Conservation (phyloP, 2,797 vertebrate genomes). For the Anabacerthia variegaticeps region DNA sequence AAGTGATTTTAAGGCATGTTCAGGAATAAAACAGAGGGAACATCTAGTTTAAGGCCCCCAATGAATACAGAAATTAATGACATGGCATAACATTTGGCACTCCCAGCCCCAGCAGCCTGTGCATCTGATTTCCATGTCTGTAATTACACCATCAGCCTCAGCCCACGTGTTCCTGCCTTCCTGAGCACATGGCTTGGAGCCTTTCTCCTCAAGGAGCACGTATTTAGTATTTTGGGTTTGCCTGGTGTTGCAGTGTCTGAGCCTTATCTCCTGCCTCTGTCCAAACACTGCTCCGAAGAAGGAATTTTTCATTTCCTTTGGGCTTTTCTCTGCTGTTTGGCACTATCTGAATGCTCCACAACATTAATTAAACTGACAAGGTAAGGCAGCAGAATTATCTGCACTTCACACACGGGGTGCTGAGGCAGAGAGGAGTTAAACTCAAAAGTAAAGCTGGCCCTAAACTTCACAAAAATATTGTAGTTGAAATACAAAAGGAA, state of each 20-base stretch:
- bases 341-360: slow-evolving; percentile 22
- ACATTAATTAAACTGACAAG: slow-evolving; percentile 63
- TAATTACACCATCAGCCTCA: neutral
- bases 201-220: neutral
- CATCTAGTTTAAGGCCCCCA: neutral
- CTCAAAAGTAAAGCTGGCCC: neutral
- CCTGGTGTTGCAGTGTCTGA: slow-evolving; percentile 21
- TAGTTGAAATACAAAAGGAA: neutral
- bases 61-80: neutral
- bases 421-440: neutral
- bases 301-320: slow-evolving; percentile 64
- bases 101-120: neutral
- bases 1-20: neutral
- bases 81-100: too few relatives aligned
- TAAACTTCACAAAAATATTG: neutral
- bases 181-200: neutral
- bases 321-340: slow-evolving; percentile 48
- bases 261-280: slow-evolving; percentile 56
- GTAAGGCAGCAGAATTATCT: slow-evolving; percentile 50
- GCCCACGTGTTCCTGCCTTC: neutral
- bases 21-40: neutral
- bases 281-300: slow-evolving; percentile 25
- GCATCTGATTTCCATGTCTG: neutral
- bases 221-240: slow-evolving; percentile 8
- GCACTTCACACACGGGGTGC: neutral